phyloP scores from a whole-genome alignment of 2,888 invertebrate genomes.

The Aphidius colemani region DNA sequence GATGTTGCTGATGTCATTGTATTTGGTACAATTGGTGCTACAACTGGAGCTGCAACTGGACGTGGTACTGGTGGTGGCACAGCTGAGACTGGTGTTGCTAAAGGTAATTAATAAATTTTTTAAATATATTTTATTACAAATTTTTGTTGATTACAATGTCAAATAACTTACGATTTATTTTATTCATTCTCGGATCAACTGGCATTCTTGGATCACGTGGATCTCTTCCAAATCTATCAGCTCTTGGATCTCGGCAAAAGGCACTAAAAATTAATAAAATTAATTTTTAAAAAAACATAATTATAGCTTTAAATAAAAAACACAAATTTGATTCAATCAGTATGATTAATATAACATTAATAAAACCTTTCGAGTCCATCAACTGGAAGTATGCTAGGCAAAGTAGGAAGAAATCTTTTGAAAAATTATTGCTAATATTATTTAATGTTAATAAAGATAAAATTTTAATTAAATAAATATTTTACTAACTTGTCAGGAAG shows the following conservation, averaged over 20 bases:
- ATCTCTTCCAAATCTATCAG: conserved; percentile 55
- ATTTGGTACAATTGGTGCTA: conserved; percentile 41
- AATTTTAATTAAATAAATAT: neutral
- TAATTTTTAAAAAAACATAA: conserved; percentile 27
- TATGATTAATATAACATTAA: conserved; percentile 32
- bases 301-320: neutral
- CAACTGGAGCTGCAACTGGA: conserved; percentile 50
- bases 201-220: conserved; percentile 65
- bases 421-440: neutral
- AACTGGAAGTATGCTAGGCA: conserved; percentile 55
- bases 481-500: conserved; percentile 57
- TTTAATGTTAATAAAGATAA: neutral
- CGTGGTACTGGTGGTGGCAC: conserved; percentile 48
- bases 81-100: conserved; percentile 43
- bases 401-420: conserved; percentile 37
- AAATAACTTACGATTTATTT: conserved; percentile 56
- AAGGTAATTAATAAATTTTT: conserved; percentile 10
- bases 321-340: conserved; percentile 8
- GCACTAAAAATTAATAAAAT: conserved; percentile 31
- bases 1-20: conserved; percentile 39
- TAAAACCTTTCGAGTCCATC: conserved; percentile 57
- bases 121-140: neutral
- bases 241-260: conserved; percentile 54
- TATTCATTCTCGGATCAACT: conserved; percentile 71
- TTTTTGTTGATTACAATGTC: conserved; percentile 1